phyloP scores from a whole-genome alignment of 2,888 invertebrate species.

The Pollenia labialis region DNA sequence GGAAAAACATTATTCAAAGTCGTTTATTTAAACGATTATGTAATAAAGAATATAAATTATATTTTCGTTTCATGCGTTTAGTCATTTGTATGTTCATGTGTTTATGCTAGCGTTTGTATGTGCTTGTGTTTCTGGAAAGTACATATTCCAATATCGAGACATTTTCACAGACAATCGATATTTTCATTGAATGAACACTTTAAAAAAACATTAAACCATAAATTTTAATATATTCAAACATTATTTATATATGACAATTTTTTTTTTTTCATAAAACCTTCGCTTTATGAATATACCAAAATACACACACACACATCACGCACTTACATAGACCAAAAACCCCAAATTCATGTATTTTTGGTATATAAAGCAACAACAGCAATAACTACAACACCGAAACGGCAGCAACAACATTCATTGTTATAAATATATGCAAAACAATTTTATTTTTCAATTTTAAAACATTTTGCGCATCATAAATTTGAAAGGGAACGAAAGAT shows the following conservation, averaged over 20 bases:
- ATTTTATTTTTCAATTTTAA: slow-evolving; percentile 69
- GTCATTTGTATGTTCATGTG: not conserved
- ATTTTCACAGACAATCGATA: slow-evolving; percentile 50
- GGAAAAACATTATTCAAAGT: slow-evolving; percentile 39
- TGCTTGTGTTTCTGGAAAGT: not conserved
- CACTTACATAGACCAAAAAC: slow-evolving; percentile 17
- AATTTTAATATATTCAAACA: slow-evolving; percentile 67
- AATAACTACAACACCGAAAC: slow-evolving; percentile 28
- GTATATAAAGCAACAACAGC: slow-evolving; percentile 40
- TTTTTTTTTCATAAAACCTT: slow-evolving; percentile 55
- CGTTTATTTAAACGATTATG: slow-evolving; percentile 52
- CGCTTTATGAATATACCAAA: slow-evolving; percentile 51
- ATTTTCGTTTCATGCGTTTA: slow-evolving; percentile 28
- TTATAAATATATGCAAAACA: slow-evolving; percentile 60
- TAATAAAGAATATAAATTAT: slow-evolving; percentile 52
- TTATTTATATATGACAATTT: slow-evolving; percentile 58
- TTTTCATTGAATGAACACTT: slow-evolving; percentile 61
- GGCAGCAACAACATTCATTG: slow-evolving; percentile 44
- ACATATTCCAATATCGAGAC: slow-evolving; percentile 34
- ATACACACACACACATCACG: not conserved
- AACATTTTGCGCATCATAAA: slow-evolving; percentile 71
- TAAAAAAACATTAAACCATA: slow-evolving; percentile 64
- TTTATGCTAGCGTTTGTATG: not conserved
- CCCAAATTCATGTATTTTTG: slow-evolving; percentile 57
- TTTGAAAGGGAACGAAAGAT: slow-evolving; percentile 52